A percentile compares a stretch with the other conserved stretches of the same genome.
Conservation (phyloP, 2,797 vertebrate genomes). For the Pipistrellus nathusii region DNA sequence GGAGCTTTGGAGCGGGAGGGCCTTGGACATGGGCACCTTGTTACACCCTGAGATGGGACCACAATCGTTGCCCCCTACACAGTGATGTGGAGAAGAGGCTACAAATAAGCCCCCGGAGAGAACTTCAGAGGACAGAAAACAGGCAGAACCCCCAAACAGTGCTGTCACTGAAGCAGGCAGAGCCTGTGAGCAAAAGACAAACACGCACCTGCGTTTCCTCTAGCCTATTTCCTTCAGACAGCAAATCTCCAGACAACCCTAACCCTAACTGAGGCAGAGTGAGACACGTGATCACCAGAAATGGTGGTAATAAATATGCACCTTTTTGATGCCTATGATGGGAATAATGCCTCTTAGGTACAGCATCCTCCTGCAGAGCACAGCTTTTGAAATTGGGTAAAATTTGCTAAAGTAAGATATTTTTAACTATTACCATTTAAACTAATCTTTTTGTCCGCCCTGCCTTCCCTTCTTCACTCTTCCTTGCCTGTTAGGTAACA, state of each 20-base stretch:
- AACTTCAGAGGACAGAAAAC: not conserved
- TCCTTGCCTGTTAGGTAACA: not conserved
- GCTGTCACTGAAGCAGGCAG: not conserved
- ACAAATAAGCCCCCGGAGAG: not conserved
- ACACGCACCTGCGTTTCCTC: not conserved
- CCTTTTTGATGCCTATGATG: not conserved
- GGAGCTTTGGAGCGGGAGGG: not conserved
- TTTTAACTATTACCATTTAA: not conserved
- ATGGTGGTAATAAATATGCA: not conserved
- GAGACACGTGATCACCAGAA: not conserved
- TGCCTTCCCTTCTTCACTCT: not conserved
- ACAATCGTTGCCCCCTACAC: not conserved
- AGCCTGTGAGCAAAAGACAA: not conserved
- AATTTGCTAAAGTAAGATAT: not conserved
- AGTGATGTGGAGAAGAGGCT: not conserved
- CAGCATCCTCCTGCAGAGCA: accelerated
- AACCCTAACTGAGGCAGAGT: not conserved
- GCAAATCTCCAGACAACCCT: not conserved
- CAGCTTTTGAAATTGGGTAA: no score
- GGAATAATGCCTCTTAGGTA: not conserved
- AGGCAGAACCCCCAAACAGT: not conserved
- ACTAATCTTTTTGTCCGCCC: not conserved
- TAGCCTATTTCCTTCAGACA: not conserved
- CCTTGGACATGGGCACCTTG: no score
- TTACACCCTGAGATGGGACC: not conserved